phyloP scores from a whole-genome alignment of 1,140 invertebrate genomes.

The Galendromus occidentalis region DNA sequence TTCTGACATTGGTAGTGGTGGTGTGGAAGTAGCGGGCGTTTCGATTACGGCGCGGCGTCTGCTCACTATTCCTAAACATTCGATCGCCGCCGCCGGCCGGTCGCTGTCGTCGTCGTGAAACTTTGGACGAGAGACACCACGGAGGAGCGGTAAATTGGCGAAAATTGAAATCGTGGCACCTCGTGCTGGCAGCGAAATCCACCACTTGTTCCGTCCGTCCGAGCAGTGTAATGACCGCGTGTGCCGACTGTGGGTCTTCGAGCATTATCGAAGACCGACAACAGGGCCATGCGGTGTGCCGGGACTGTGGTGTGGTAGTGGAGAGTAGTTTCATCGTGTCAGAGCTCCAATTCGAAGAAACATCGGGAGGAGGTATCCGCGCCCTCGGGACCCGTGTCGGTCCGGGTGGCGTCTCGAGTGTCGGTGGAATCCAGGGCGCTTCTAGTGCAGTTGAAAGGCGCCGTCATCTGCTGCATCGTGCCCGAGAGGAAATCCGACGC shows the following conservation, averaged over 20 bases:
- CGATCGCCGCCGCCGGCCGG: too few species aligned
- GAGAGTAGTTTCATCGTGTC: conserved; percentile 91
- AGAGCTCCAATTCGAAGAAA: conserved; percentile 86
- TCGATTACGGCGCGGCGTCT: too few species aligned
- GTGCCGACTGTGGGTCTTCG: conserved; percentile 73
- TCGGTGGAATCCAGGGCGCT: conserved; percentile 50
- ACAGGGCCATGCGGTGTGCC: conserved; percentile 85
- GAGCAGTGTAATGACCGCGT: conserved; percentile 28
- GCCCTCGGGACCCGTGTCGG: conserved; percentile 82
- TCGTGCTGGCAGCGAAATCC: too few species aligned
- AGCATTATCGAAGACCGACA: conserved; percentile 79
- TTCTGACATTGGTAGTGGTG: too few species aligned
- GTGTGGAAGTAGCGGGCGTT: too few species aligned
- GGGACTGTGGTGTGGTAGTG: conserved; percentile 78
- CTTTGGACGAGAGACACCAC: too few species aligned
- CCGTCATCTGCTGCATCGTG: conserved; percentile 67
- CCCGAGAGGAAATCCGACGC: conserved; percentile 29
- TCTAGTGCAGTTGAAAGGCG: conserved; percentile 60
- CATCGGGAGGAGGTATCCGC: conserved; percentile 53
- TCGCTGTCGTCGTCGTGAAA: too few species aligned
- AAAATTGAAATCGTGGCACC: too few species aligned
- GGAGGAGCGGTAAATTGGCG: too few species aligned
- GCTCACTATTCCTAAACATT: too few species aligned
- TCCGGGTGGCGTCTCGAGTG: conserved; percentile 20
- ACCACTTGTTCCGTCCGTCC: conserved; percentile 21